Percentiles rank a stretch among this genome's conserved stretches.
phyloP scores from a whole-genome alignment of 2,113 vertebrate species.

The Mormoops blainvillei region DNA sequence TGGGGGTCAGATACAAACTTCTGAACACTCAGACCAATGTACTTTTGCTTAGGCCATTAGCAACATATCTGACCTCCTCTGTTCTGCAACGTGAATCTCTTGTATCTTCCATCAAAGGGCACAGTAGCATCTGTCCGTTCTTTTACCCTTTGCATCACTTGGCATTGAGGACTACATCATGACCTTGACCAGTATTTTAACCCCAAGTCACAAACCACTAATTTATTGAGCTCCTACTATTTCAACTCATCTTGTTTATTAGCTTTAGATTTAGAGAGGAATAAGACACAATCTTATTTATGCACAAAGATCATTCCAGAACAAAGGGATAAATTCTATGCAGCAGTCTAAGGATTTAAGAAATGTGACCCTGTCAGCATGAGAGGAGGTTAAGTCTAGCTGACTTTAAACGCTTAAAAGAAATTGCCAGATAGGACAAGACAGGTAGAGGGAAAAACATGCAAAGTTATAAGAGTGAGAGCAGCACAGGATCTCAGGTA shows the following conservation, averaged over 20 bases:
- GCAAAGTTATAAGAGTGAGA: background rate
- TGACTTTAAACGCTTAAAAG: slow-evolving; percentile 14
- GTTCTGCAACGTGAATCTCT: background rate
- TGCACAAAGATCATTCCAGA: background rate
- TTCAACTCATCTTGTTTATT: background rate
- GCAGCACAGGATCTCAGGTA: background rate
- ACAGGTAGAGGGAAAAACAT: background rate
- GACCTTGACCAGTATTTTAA: background rate
- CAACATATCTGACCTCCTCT: background rate
- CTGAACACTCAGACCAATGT: background rate
- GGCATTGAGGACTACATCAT: background rate
- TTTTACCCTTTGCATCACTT: background rate
- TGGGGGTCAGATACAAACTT: background rate
- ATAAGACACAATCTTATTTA: background rate
- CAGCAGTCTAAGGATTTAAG: background rate
- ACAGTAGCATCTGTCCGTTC: background rate
- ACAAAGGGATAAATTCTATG: background rate
- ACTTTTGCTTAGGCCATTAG: background rate
- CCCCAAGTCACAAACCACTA: background rate
- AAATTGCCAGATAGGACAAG: background rate
- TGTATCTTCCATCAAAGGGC: background rate
- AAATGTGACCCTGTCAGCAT: background rate
- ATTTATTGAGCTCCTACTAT: background rate
- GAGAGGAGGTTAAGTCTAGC: background rate
- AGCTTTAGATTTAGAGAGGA: background rate